Percentiles rank a stretch among this genome's conserved stretches.
These are phyloP conservation scores for Arothron firmamentum DNA, from an alignment of 2,113 vertebrate species.

Conservation along the genomic window DNA sequence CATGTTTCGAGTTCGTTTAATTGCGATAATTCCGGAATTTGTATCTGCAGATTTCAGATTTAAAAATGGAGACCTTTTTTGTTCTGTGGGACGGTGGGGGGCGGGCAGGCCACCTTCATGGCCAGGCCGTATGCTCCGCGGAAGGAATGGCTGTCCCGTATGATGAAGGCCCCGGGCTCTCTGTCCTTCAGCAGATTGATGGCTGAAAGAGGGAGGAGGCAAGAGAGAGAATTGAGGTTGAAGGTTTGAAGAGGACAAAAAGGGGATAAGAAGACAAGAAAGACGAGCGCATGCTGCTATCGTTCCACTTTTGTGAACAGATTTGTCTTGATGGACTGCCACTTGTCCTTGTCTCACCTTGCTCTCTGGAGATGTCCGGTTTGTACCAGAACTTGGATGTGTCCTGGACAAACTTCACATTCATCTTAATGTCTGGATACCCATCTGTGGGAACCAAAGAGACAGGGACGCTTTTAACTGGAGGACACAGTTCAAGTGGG, in stretches of 20 bases:
- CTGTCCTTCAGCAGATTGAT: conserved; percentile 89
- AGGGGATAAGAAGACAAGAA: not conserved
- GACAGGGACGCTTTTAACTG: not conserved
- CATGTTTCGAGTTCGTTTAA: no score
- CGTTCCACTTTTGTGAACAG: not conserved
- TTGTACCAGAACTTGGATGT: conserved; percentile 99
- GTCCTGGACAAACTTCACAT: conserved; percentile 97
- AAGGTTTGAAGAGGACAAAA: not conserved
- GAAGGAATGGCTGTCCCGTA: conserved; percentile 97
- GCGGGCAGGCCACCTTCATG: conserved; percentile 95
- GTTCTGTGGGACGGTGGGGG: conserved; percentile 87
- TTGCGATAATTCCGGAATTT: no score
- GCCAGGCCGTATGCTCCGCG: conserved; percentile 93
- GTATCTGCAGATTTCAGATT: no score
- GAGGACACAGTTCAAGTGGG: not conserved
- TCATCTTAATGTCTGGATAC: conserved; percentile 91
- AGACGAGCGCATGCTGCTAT: not conserved
- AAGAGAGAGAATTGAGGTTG: no score
- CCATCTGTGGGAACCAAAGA: conserved; percentile 74
- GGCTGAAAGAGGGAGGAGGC: conserved; percentile 67
- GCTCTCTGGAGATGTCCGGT: conserved; percentile 93
- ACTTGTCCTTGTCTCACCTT: conserved; percentile 74
- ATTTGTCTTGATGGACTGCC: no score
- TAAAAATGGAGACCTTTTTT: conserved; percentile 83
- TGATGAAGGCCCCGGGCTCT: conserved; percentile 93